Evolutionary conservation across 2,888 invertebrate species (phyloP).

Genomic region (Ormia ochracea): DNA sequence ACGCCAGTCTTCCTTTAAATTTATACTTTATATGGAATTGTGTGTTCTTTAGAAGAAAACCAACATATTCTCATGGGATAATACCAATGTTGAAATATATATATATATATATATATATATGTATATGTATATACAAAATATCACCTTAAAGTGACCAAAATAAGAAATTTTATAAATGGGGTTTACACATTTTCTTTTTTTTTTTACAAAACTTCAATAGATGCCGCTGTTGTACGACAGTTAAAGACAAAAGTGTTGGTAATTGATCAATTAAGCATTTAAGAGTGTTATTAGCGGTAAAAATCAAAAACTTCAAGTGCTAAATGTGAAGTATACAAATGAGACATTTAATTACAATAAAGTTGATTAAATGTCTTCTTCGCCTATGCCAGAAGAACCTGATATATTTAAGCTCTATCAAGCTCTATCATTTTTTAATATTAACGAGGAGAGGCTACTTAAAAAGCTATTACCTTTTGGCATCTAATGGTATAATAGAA

Average conservation of each 20-base stretch:
- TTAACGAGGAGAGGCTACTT: no score
- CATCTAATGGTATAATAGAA: no score
- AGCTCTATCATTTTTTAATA: no score
- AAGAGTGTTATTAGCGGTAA: constrained; percentile 56
- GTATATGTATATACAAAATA: constrained; percentile 39
- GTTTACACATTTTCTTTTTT: constrained; percentile 14
- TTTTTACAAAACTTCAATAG: constrained; percentile 39
- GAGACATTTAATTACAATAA: constrained; percentile 1
- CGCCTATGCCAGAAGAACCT: no score
- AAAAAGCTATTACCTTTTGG: no score
- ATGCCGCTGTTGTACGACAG: background rate
- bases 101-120: constrained; percentile 20
- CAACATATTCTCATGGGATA: constrained; percentile 49
- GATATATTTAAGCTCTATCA: no score
- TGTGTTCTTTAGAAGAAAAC: background rate
- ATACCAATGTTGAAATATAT: constrained; percentile 40
- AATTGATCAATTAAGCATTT: constrained; percentile 56
- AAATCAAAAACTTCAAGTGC: constrained; percentile 46
- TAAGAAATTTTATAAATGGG: background rate
- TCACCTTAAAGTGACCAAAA: constrained; percentile 12
- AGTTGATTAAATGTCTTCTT: no score
- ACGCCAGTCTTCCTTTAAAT: constrained; percentile 67
- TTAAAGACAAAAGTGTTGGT: constrained; percentile 32
- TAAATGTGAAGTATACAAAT: background rate
- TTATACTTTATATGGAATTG: constrained; percentile 37